Conservation (phyloP, 2,888 invertebrate species). For the Miltochrista miniata region DNA sequence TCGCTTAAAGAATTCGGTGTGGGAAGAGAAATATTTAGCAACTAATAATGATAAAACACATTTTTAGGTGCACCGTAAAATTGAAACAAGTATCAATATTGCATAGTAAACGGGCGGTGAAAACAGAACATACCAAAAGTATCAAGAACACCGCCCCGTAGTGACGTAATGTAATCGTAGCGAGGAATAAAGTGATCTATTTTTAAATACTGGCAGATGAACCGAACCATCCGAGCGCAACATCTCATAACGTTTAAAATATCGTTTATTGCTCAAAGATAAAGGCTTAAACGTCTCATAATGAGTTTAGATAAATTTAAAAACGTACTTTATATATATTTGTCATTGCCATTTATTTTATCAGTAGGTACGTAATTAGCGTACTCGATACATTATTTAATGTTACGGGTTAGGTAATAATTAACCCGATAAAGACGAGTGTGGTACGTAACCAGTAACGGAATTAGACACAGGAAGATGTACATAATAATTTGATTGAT, state of each 20-base stretch:
- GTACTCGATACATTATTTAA: constrained; percentile 24
- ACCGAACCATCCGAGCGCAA: constrained; percentile 24
- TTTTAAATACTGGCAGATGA: constrained; percentile 28
- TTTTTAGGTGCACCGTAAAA: constrained; percentile 5
- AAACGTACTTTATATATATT: background rate
- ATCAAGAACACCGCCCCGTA: constrained; percentile 28
- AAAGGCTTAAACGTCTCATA: constrained; percentile 8
- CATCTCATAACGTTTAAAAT: constrained; percentile 21
- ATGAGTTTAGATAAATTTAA: background rate
- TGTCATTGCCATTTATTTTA: constrained; percentile 25
- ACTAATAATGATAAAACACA: constrained; percentile 5
- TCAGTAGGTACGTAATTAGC: constrained; percentile 16
- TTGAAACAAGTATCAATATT: constrained; percentile 2
- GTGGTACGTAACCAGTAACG: constrained; percentile 7
- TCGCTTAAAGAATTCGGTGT: too few relatives aligned
- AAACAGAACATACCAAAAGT: constrained; percentile 22
- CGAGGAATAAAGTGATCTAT: constrained; percentile 37
- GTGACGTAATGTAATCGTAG: constrained; percentile 26
- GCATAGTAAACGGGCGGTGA: constrained; percentile 11
- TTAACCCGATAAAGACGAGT: constrained; percentile 23
- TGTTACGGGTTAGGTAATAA: constrained; percentile 26
- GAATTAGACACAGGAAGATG: constrained; percentile 33
- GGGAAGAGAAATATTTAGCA: background rate
- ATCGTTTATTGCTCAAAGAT: constrained; percentile 7
- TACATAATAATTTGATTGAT: constrained; percentile 28